These are phyloP conservation scores for Sminthurinus signatus DNA, from an alignment of 1,140 invertebrate genomes.

Conservation along the genomic window DNA sequence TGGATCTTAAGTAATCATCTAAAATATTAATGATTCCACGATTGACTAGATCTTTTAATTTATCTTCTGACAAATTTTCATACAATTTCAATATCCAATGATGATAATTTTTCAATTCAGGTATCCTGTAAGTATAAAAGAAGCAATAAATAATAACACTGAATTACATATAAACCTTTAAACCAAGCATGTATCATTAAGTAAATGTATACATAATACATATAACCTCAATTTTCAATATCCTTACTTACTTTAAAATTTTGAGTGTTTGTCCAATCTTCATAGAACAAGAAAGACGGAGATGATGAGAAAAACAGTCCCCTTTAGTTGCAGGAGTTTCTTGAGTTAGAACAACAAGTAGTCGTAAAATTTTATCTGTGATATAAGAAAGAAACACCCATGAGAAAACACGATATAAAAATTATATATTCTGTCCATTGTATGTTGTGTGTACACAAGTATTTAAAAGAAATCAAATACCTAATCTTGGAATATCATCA, in stretches of 20 bases:
- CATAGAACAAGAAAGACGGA: not conserved
- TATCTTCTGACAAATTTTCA: constrained; percentile 8
- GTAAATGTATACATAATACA: too few relatives aligned
- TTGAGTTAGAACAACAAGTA: constrained; percentile 1
- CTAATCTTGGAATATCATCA: not conserved
- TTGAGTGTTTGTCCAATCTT: constrained; percentile 6
- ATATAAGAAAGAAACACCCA: too few relatives aligned
- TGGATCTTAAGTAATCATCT: not conserved
- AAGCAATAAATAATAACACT: too few relatives aligned
- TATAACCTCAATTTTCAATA: too few relatives aligned
- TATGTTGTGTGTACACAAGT: too few relatives aligned
- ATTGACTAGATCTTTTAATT: constrained; percentile 4
- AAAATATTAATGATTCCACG: not conserved
- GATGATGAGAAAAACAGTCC: not conserved
- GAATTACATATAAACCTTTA: too few relatives aligned
- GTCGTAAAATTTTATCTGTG: not conserved
- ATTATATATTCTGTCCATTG: too few relatives aligned
- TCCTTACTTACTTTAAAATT: not conserved
- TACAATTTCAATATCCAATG: constrained; percentile 9
- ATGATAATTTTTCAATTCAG: not conserved
- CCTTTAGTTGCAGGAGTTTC: not conserved
- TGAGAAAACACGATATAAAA: too few relatives aligned
- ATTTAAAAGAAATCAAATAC: too few relatives aligned
- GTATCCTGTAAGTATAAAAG: not conserved
- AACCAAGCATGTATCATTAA: too few relatives aligned